phyloP scores from a whole-genome alignment of 2,797 vertebrate genomes.

The Dendrocincla fuliginosa region DNA sequence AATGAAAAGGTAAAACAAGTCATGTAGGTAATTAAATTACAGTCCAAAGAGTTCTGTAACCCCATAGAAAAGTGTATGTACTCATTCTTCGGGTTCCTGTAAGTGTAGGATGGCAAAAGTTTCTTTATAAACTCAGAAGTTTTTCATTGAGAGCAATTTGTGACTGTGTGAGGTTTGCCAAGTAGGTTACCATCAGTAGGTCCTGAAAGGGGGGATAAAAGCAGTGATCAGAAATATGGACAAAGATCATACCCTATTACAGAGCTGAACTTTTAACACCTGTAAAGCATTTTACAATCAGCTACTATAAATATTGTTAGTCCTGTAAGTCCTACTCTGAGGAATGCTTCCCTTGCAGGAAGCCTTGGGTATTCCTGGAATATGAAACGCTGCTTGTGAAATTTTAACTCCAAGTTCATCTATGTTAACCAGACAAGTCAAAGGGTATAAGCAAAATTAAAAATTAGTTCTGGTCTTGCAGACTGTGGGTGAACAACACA shows the following conservation, averaged over 20 bases:
- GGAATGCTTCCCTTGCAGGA: background rate
- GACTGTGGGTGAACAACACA: background rate
- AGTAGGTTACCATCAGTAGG: slow-evolving; percentile 97
- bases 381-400: slow-evolving; percentile 30
- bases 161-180: slow-evolving; percentile 97
- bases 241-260: background rate
- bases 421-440: slow-evolving; percentile 47
- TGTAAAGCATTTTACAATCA: background rate
- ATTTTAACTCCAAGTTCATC: slow-evolving; percentile 60
- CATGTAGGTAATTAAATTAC: slow-evolving; percentile 11
- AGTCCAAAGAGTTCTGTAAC: slow-evolving; percentile 13
- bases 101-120: background rate
- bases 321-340: background rate
- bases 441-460: slow-evolving; percentile 56
- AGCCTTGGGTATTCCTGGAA: slow-evolving; percentile 3
- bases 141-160: slow-evolving; percentile 98
- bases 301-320: background rate
- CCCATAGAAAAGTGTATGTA: background rate
- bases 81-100: background rate
- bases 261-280: background rate
- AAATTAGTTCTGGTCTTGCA: slow-evolving; percentile 47
- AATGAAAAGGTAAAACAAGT: background rate
- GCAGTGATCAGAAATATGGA: background rate
- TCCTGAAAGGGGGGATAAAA: slow-evolving; percentile 80
- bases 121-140: slow-evolving; percentile 83